Conservation (phyloP, 2,888 invertebrate species). For the Coenonympha glycerion region DNA sequence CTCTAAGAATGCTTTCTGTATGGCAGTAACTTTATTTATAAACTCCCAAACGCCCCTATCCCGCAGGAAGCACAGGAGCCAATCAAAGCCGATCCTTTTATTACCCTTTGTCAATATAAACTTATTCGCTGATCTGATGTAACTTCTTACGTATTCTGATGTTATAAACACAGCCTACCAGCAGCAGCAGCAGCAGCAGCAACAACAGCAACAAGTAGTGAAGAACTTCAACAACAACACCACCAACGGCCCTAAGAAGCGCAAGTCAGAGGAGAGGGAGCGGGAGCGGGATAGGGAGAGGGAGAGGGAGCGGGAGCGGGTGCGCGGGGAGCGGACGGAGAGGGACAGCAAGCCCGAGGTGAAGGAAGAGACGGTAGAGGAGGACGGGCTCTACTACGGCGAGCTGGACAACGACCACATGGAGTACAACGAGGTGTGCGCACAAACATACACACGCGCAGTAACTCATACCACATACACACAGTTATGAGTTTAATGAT, state of each 20-base stretch:
- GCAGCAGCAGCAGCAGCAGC: background rate
- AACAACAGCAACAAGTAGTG: slow-evolving; percentile 1
- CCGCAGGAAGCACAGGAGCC: no score
- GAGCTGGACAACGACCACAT: slow-evolving; percentile 65
- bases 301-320: slow-evolving; percentile 40
- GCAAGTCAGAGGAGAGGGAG: slow-evolving; percentile 44
- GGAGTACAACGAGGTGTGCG: slow-evolving; percentile 68
- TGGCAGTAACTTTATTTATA: no score
- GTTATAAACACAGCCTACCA: background rate
- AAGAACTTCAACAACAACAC: background rate
- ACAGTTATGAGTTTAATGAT: no score
- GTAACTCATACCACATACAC: no score
- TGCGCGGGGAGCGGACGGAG: no score
- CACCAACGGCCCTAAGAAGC: slow-evolving; percentile 39
- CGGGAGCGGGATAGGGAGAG: slow-evolving; percentile 37
- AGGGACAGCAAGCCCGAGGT: slow-evolving; percentile 44
- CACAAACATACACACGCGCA: no score
- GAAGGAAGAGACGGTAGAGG: slow-evolving; percentile 70
- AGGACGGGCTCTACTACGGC: slow-evolving; percentile 69
- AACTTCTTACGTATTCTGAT: no score
- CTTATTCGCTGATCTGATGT: no score
- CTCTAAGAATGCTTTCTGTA: no score
- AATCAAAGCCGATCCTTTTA: no score
- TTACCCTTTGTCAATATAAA: no score
- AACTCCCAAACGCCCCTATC: no score